Base-by-base conservation (phyloP, 2,113 vertebrate genomes). In the Albula glossodonta region DNA sequence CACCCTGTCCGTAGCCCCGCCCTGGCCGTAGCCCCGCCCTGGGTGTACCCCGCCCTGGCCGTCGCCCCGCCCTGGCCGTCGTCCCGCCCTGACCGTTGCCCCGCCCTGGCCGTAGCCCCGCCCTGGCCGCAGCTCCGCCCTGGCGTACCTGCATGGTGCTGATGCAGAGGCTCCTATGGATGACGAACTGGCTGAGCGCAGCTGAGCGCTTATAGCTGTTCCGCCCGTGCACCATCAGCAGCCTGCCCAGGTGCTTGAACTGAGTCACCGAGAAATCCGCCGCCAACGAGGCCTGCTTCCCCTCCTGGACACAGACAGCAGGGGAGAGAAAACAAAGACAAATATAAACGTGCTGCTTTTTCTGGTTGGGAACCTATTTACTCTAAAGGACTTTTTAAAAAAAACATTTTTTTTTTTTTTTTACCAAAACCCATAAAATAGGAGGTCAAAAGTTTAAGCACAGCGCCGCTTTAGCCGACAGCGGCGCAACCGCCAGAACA, bases 181-280 rank as follows among this genome's bases (percentile, higher is more conserved):
- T 99, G 83, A 99, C 98, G n/a, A 99, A 99, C 95, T 99, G 98
- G 91, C 98, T 98, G 92, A 99, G 98, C 10, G 97, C 98, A 0
- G 98, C 98, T 0, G 98, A 98, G 2, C 98, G 93, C 89, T 99
- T 99, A 95, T 99, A 99, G 93, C 98, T 99, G 96, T 99, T 99
- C n/a, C 98, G 94, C 8, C 98, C 98, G 0, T 99, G 98, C 74
- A 99, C 98, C 98, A 99, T 99, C 13, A 99, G 96, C 51, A 99
- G 90, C 12, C 98, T 95, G 57, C 98, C 98, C 48, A 99, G 93
- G 88, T 99, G 97, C 93, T 98, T 98, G 90, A 99, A 99, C 93
- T 99, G 98, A 87, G 98, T 98, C 95, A 99, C 95, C 0, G 98
- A 99, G 96, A 99, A 99, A 92, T 99, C 98, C 0, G 98, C 97